Base-by-base conservation (phyloP, 2,797 vertebrate species). In the Squalus acanthias region DNA sequence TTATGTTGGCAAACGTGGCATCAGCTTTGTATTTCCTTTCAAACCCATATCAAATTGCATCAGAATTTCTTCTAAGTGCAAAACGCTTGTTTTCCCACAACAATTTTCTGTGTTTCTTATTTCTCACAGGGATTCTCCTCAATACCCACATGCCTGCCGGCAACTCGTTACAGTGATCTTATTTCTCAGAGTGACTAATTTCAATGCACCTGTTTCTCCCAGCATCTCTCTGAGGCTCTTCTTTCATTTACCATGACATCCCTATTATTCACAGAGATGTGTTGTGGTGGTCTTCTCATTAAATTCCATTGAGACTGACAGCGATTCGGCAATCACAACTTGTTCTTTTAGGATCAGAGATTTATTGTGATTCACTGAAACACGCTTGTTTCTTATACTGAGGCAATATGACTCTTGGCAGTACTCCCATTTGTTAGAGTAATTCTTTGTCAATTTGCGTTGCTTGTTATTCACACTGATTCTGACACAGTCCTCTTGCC, bases 131-230 rank as follows among this genome's bases (percentile, higher is more conserved):
- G 53, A 53, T 95, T 95, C 46, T 76, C 94, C 69, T 17, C 29
- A 4, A n/a, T 76, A 33, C 50, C 13, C 50, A 57, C 50, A 57
- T 57, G 46, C 53, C 94, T 76, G 70, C 70, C 70, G 26, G 94
- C 70, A 74, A n/a, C 53, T 76, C 8, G 10, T 74, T 95, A 24
- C 22, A 72, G 50, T 72, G 46, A 95, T 76, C 13, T 46, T 95
- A 46, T 95, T 72, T 57, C 94, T 76, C 94, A 33, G 10, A 24
- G 15, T 95, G 70, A 95, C 26, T n/a, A 29, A 95, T 76, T 76
- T 50, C 26, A 60, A 95, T 72, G 70, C 70, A 95, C 93, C 93
- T 95, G 93, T 70, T 94, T 57, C 69, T 95, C 69, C 67, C 93
- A 95, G 5, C 29, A 57, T 76, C 67, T 74, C 26, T 33, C 67